Evolutionary conservation across 2,797 vertebrate genomes (phyloP).

Genomic region (Myiotriccus ornatus): DNA sequence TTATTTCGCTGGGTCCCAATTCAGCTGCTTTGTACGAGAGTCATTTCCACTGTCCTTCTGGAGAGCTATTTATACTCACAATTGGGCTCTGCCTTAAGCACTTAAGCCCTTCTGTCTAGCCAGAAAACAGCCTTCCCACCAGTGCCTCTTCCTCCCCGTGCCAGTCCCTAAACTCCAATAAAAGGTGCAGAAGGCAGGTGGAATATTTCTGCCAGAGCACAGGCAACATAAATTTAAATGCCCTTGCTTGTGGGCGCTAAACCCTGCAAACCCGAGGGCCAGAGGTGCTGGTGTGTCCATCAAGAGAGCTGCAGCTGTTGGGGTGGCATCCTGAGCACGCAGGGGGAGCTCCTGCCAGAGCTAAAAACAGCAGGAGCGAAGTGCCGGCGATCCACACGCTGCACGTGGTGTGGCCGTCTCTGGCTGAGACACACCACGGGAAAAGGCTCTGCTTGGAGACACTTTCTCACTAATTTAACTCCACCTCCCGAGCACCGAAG

Average conservation of each 20-base stretch:
- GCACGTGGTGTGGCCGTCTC: background rate
- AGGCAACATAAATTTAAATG: background rate
- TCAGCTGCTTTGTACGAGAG: background rate
- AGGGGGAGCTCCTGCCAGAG: constrained; percentile 2
- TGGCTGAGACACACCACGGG: background rate
- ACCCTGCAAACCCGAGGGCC: background rate
- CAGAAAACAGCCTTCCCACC: background rate
- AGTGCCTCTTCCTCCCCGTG: fast-evolving
- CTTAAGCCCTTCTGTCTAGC: background rate
- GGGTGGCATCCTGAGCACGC: constrained; percentile 2
- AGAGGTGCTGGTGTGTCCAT: constrained; percentile 6
- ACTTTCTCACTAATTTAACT: background rate
- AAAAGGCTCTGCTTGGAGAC: background rate
- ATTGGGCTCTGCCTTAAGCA: background rate
- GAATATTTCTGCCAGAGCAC: background rate
- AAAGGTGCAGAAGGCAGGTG: background rate
- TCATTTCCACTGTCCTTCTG: background rate
- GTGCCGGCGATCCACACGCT: background rate
- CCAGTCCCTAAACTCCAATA: background rate
- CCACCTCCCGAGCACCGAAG: background rate
- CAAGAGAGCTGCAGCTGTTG: constrained; percentile 47
- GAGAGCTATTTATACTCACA: background rate
- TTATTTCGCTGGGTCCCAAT: background rate
- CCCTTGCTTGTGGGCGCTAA: background rate
- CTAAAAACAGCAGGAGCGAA: constrained; percentile 48